phyloP scores from a whole-genome alignment of 1,140 invertebrate genomes.

The Vollenhovia emeryi region DNA sequence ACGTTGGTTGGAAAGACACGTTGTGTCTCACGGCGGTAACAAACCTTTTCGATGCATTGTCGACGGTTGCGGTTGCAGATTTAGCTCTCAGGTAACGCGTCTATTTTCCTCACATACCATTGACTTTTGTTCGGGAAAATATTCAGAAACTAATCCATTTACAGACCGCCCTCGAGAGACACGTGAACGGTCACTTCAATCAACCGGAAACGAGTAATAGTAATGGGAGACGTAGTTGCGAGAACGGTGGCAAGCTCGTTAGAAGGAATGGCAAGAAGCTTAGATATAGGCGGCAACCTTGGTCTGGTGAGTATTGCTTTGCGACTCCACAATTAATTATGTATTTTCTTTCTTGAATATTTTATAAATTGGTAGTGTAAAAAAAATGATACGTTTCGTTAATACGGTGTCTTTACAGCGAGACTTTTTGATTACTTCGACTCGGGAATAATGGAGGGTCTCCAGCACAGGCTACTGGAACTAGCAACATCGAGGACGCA shows the following conservation, averaged over 20 bases:
- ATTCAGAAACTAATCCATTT: slow-evolving; percentile 76
- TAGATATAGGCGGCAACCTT: slow-evolving; percentile 92
- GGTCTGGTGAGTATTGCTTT: slow-evolving; percentile 88
- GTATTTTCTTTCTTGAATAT: background rate
- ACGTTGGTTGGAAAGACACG: slow-evolving; percentile 97
- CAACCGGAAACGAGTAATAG: slow-evolving; percentile 87
- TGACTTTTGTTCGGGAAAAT: background rate
- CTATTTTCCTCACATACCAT: background rate
- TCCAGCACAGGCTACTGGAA: slow-evolving; percentile 89
- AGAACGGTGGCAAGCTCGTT: slow-evolving; percentile 90
- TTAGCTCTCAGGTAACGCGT: slow-evolving; percentile 93
- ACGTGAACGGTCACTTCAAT: slow-evolving; percentile 97
- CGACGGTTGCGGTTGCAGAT: slow-evolving; percentile 95
- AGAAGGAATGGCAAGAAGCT: slow-evolving; percentile 94
- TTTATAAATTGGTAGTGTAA: background rate
- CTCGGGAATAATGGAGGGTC: slow-evolving; percentile 93
- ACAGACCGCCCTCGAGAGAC: slow-evolving; percentile 94
- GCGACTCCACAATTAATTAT: background rate
- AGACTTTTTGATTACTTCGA: slow-evolving; percentile 96
- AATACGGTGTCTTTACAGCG: slow-evolving; percentile 85
- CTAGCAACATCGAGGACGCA: slow-evolving; percentile 88
- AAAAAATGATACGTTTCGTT: background rate
- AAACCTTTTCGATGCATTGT: slow-evolving; percentile 98
- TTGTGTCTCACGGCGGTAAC: slow-evolving; percentile 95
- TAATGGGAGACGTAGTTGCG: slow-evolving; percentile 88